Conservation (phyloP, 2,113 vertebrate genomes). For the Lycaon pictus region DNA sequence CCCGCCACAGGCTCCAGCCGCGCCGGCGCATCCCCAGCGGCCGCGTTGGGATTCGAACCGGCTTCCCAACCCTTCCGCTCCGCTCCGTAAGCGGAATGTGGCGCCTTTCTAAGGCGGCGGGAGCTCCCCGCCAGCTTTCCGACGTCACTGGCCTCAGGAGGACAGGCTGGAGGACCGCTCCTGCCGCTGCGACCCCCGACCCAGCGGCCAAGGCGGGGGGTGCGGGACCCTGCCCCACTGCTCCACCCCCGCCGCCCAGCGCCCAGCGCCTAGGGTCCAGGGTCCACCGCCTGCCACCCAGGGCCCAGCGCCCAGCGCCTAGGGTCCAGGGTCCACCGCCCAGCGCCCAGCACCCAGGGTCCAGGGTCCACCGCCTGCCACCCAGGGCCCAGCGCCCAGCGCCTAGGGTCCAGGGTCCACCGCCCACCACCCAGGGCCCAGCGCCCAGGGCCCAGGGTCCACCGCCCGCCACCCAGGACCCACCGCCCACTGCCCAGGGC, state of each 20-base stretch:
- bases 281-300: not conserved
- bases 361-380: no score
- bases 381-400: no score
- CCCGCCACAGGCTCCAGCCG: conserved; percentile 93
- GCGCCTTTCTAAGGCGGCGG: not conserved
- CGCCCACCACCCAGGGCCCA: no score
- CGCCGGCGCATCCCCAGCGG: conserved; percentile 87
- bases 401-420: no score
- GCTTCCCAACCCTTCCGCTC: not conserved
- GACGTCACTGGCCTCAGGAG: not conserved
- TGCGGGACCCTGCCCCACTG: not conserved
- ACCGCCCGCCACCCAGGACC: no score
- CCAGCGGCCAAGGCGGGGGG: no score
- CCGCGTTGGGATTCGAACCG: not conserved
- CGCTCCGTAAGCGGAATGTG: not conserved
- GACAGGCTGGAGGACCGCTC: not conserved
- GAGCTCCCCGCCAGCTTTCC: not conserved
- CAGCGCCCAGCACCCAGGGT: no score
- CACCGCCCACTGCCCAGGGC: no score
- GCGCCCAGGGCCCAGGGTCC: no score
- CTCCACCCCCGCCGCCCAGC: not conserved
- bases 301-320: no score
- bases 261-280: not conserved
- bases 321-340: no score
- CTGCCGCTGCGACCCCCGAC: no score